Evolutionary conservation across 1,140 invertebrate genomes (phyloP).

Genomic region (Centruroides sculpturatus): DNA sequence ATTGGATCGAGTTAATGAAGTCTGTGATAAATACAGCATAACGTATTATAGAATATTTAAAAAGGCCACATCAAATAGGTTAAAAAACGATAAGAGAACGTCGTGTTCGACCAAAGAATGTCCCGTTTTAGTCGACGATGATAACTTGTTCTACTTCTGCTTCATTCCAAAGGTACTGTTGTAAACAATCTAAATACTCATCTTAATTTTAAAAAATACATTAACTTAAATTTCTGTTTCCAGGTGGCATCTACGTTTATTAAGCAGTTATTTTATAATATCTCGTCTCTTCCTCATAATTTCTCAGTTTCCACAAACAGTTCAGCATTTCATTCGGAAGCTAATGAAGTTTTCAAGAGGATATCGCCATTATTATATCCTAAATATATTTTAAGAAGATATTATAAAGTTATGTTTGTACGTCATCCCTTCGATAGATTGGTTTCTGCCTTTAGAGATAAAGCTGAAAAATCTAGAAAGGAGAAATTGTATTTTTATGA

Average conservation of each 20-base stretch:
- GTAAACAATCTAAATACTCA: too few relatives aligned
- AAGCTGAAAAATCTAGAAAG: constrained; percentile 17
- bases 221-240: too few relatives aligned
- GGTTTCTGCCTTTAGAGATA: constrained; percentile 24
- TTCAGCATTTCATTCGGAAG: constrained; percentile 17
- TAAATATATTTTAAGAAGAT: constrained; percentile 9
- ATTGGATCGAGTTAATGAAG: not conserved
- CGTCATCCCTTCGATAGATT: constrained; percentile 26
- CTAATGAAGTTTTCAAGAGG: constrained; percentile 18
- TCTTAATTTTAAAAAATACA: too few relatives aligned
- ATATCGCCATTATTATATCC: constrained; percentile 15
- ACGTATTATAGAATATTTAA: constrained; percentile 3
- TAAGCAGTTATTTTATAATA: constrained; percentile 18
- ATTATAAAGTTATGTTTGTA: constrained; percentile 26
- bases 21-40: constrained; percentile 9
- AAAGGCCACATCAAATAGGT: constrained; percentile 5
- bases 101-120: constrained; percentile 16
- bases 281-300: constrained; percentile 8
- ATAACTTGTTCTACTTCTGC: constrained; percentile 15
- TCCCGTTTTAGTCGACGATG: constrained; percentile 17
- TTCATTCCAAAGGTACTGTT: constrained; percentile 18
- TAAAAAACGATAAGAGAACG: not conserved
- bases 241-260: constrained; percentile 20
- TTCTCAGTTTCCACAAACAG: not conserved
- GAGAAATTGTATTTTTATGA: constrained; percentile 17